Conservation (phyloP, 2,797 vertebrate species). For the Syngnathus acus region DNA sequence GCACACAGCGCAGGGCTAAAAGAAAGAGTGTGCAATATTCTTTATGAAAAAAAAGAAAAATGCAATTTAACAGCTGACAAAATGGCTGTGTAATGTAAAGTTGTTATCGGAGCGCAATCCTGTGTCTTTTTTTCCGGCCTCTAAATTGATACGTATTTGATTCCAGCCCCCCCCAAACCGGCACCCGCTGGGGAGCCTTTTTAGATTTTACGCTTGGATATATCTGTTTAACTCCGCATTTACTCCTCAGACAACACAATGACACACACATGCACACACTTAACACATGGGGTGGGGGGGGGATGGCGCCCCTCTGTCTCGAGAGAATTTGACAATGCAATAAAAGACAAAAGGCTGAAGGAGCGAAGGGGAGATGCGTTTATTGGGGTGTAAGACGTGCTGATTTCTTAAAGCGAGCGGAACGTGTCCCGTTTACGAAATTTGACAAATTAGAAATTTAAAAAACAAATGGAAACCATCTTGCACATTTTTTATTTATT, state of each 20-base stretch:
- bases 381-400: neutral
- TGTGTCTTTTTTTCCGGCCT: conserved; percentile 8
- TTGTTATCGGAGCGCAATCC: neutral
- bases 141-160: conserved; percentile 98
- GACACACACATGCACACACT: conserved; percentile 28
- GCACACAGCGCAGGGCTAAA: conserved; percentile 66
- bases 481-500: no score
- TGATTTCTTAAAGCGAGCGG: neutral
- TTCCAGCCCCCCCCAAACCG: conserved; percentile 78
- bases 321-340: conserved; percentile 53
- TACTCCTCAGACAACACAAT: conserved; percentile 85
- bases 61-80: neutral
- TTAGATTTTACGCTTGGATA: conserved; percentile 99
- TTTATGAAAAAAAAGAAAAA: no score
- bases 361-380: no score
- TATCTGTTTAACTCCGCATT: conserved; percentile 99
- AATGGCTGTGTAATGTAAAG: neutral
- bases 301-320: conserved; percentile 38
- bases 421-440: neutral
- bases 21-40: neutral
- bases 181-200: conserved; percentile 88
- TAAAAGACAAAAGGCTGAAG: conserved; percentile 37
- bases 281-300: conserved; percentile 8
- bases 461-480: no score
- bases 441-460: neutral